Evolutionary conservation across 2,888 invertebrate species (phyloP).

Genomic region (Stratiomys singularior): DNA sequence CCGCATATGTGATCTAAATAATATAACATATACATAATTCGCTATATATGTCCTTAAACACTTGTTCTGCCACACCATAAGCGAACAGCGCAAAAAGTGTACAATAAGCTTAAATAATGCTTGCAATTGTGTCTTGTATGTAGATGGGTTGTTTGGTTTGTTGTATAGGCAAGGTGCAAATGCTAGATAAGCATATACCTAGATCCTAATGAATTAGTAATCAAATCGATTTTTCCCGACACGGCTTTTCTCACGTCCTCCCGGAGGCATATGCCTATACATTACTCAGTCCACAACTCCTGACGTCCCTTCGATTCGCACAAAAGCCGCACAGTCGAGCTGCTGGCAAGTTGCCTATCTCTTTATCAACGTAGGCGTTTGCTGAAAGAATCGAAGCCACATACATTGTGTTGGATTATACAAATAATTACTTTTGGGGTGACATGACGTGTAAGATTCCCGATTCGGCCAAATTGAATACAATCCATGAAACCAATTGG

Average conservation of each 20-base stretch:
- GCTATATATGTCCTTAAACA: too few species aligned
- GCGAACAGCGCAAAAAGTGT: neutral
- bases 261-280: neutral
- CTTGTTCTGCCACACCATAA: neutral
- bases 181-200: slow-evolving; percentile 41
- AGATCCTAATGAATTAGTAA: slow-evolving; percentile 42
- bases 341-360: neutral
- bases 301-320: neutral
- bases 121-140: neutral
- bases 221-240: slow-evolving; percentile 34
- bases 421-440: slow-evolving; percentile 40
- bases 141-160: neutral
- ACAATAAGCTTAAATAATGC: slow-evolving; percentile 26
- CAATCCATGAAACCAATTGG: slow-evolving; percentile 39
- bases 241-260: neutral
- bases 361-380: neutral
- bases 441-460: slow-evolving; percentile 40
- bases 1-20: neutral
- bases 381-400: neutral
- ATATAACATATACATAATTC: slow-evolving; percentile 4
- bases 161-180: slow-evolving; percentile 22
- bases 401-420: slow-evolving; percentile 20
- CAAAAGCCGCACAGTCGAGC: too few species aligned
- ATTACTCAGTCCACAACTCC: neutral
- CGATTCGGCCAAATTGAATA: slow-evolving; percentile 36